Conservation (phyloP, 2,113 vertebrate species). For the Oreocharis arfaki region DNA sequence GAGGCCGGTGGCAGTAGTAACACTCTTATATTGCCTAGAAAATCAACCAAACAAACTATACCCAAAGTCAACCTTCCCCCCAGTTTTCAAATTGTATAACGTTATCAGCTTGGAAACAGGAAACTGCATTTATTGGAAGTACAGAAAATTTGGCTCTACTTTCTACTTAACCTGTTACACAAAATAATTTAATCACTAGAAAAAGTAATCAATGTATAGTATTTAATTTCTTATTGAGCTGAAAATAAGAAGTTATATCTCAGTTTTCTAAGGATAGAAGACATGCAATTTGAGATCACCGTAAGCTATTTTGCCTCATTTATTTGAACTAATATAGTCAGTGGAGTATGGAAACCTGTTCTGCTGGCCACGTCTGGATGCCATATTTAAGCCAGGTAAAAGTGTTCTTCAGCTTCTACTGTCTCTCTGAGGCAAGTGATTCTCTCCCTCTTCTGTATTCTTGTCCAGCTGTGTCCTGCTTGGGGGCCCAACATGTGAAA, state of each 20-base stretch:
- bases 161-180: neutral
- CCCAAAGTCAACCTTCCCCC: rapidly evolving
- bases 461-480: neutral
- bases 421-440: neutral
- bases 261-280: neutral
- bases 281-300: neutral
- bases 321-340: neutral
- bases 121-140: neutral
- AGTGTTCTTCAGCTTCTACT: neutral
- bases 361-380: neutral
- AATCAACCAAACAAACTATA: rapidly evolving
- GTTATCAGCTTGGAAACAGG: neutral
- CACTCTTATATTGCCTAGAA: neutral
- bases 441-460: neutral
- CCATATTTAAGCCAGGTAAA: neutral
- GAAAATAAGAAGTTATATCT: neutral
- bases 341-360: neutral
- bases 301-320: neutral
- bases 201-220: neutral
- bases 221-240: neutral
- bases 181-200: neutral
- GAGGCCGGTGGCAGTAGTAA: neutral
- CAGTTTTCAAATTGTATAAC: neutral
- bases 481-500: neutral
- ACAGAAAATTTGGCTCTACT: neutral